Base-by-base conservation (phyloP, 1,140 invertebrate species). In the Lucilia sericata region DNA sequence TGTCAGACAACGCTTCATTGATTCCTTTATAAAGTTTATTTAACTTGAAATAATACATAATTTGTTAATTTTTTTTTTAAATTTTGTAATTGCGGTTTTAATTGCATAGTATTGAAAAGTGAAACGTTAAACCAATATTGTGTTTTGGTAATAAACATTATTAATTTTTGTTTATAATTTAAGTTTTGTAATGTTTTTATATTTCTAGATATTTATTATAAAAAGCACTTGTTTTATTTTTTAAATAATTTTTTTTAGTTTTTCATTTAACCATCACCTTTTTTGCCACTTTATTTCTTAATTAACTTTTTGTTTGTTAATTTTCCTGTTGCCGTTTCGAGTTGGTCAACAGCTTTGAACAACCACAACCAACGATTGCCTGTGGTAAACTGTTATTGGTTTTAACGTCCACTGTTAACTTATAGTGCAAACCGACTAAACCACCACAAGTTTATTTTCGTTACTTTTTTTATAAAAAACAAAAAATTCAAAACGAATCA, bases 361-460 rank as follows among this genome's bases (percentile, higher is more conserved):
- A 70, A 70, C 65, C 65, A 70, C 65, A 21, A 19, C 9, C 19
- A 70, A 70, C n/a, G 65, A 9, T 21, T 70, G 65, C 12, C 19
- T 21, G 65, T 70, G 65, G 65, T 70, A 21, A 70, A 70, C 65
- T 70, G 65, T 70, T 70, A 70, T 70, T 70, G n/a, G 19, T 21
- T 70, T 21, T 21, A 21, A 19, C n/a, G 7, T 21, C n/a, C 10
- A 19, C 21, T 19, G n/a, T 21, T 70, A 70, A 70, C 65, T 70
- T 70, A 70, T 70, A 70, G 65, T 70, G 17, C 19, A 70, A 70
- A 10, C 7, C n/a, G n/a, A 25, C 65, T 21, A 21, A 70, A 70
- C n/a, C 7, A 70, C n/a, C 19, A 25, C 5, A 70, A 17, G 51
- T 55, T 55, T 30, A 30, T 30, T 30, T 30, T 30, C 25, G 25